A percentile compares a stretch with the other conserved stretches of the same genome.
phyloP scores from a whole-genome alignment of 1,140 invertebrate species.

The Eumeta japonica region DNA sequence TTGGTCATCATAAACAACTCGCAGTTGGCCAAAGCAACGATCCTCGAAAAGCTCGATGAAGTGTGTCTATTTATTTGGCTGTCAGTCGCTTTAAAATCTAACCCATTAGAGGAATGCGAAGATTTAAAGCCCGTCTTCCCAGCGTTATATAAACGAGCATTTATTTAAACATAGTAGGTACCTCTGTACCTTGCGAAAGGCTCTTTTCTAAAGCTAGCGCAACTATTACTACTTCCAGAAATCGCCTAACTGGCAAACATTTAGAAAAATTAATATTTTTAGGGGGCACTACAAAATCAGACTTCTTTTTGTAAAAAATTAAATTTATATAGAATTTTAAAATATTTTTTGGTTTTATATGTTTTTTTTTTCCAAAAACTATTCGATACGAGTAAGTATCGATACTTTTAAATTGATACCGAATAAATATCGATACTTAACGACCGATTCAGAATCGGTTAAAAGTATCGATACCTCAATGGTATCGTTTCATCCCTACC shows the following conservation, averaged over 20 bases:
- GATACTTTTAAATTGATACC: not conserved
- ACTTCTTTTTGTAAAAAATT: not conserved
- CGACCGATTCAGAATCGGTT: too few relatives aligned
- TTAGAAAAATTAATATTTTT: constrained; percentile 1
- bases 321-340: not conserved
- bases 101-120: not conserved
- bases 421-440: constrained; percentile 1
- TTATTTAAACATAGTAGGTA: constrained; percentile 1
- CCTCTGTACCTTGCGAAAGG: too few relatives aligned
- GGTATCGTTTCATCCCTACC: too few relatives aligned
- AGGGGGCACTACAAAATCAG: not conserved
- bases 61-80: constrained; percentile 14
- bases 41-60: constrained; percentile 1
- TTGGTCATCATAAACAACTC: constrained; percentile 1
- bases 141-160: not conserved
- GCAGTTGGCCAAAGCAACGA: not conserved
- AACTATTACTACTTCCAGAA: not conserved
- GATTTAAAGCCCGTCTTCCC: not conserved
- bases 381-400: not conserved
- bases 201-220: too few relatives aligned
- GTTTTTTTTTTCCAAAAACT: not conserved
- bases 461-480: too few relatives aligned
- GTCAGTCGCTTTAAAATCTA: not conserved
- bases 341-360: not conserved
- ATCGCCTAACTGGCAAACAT: not conserved